phyloP scores from a whole-genome alignment of 2,113 vertebrate species.

The Anolis sagrei region DNA sequence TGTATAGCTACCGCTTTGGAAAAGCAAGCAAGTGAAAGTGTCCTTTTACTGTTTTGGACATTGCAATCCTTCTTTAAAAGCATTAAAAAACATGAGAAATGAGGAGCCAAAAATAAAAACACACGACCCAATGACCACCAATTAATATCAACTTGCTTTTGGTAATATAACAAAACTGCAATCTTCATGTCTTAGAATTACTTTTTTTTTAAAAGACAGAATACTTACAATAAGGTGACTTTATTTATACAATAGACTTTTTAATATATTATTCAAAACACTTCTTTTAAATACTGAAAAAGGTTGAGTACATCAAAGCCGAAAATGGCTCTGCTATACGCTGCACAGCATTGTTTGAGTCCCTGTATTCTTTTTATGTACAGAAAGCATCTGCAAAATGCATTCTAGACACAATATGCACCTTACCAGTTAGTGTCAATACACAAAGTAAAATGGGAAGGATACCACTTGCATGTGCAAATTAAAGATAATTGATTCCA shows the following conservation, averaged over 20 bases:
- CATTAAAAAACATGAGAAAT: background rate
- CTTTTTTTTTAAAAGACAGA: constrained; percentile 26
- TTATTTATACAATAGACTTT: constrained; percentile 99
- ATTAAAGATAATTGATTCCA: constrained; percentile 86
- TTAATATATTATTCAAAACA: constrained; percentile 99
- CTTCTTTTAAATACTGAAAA: constrained; percentile 98
- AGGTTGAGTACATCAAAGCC: constrained; percentile 95
- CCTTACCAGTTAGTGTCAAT: constrained; percentile 82
- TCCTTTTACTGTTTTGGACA: background rate
- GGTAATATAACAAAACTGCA: background rate
- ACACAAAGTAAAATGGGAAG: constrained; percentile 86
- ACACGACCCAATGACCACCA: too few species aligned
- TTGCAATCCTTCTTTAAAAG: background rate
- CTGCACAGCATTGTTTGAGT: constrained; percentile 89
- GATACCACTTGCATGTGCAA: constrained; percentile 91
- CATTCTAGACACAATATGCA: constrained; percentile 87
- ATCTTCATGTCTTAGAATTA: background rate
- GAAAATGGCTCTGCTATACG: constrained; percentile 95
- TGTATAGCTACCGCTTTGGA: background rate
- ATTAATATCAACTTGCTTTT: background rate
- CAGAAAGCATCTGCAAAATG: constrained; percentile 93
- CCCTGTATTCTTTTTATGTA: constrained; percentile 90
- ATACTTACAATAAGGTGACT: constrained; percentile 93
- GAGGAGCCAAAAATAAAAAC: too few species aligned
- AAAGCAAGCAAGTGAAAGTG: background rate